These are phyloP conservation scores for Zosterops japonicus DNA, from an alignment of 2,113 vertebrate species.

Conservation along the genomic window DNA sequence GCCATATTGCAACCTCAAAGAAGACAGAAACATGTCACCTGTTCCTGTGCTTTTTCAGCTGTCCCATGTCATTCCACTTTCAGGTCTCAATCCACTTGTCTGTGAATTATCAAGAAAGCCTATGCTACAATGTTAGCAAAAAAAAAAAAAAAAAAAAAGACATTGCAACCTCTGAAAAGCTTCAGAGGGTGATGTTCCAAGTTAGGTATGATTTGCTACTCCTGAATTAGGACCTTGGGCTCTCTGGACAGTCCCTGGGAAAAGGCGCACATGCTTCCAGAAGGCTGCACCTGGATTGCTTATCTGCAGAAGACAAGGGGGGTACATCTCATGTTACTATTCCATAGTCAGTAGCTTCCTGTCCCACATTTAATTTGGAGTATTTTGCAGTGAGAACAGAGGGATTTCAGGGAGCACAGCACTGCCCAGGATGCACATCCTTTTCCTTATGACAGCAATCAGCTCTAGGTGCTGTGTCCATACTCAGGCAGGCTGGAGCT, in stretches of 20 bases:
- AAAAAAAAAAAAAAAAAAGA: neutral
- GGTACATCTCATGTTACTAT: rapidly evolving
- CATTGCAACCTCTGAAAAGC: neutral
- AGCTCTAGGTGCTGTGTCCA: neutral
- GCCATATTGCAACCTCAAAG: neutral
- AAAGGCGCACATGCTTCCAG: neutral
- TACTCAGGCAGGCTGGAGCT: neutral
- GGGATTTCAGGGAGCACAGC: neutral
- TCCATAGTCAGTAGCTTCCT: neutral
- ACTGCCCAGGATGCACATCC: neutral
- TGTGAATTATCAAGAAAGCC: neutral
- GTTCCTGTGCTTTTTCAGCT: neutral
- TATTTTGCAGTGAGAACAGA: neutral
- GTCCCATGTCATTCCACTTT: neutral
- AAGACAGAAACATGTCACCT: neutral
- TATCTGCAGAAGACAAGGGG: neutral
- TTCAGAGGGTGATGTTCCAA: neutral
- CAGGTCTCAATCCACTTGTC: neutral
- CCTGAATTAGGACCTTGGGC: neutral
- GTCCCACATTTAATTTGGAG: neutral
- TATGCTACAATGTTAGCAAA: neutral
- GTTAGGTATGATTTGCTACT: neutral
- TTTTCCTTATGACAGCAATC: neutral
- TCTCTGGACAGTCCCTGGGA: neutral
- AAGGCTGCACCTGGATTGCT: neutral